Evolutionary conservation across 2,113 vertebrate species (phyloP).

Genomic region (Struthio camelus): DNA sequence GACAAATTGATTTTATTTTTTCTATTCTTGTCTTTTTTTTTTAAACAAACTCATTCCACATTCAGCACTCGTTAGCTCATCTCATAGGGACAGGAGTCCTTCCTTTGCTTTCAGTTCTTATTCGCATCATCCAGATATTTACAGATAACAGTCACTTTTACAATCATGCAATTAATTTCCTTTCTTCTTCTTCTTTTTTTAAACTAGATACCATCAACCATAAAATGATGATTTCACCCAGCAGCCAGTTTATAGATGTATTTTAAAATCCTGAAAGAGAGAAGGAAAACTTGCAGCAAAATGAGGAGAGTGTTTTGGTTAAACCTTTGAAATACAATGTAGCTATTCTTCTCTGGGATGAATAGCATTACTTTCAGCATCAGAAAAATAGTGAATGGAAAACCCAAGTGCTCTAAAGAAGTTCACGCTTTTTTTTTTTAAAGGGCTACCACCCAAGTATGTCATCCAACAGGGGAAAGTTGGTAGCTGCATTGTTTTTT

Average conservation of each 20-base stretch:
- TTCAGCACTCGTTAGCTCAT: background rate
- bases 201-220: background rate
- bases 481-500: conserved; percentile 66
- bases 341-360: conserved; percentile 18
- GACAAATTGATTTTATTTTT: background rate
- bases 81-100: background rate
- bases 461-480: conserved; percentile 49
- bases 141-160: conserved; percentile 8
- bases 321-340: conserved; percentile 33
- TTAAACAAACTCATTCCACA: background rate
- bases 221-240: background rate
- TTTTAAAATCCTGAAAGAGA: background rate
- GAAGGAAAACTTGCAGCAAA: conserved; percentile 8
- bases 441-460: conserved; percentile 64
- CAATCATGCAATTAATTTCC: background rate
- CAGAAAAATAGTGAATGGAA: conserved; percentile 57
- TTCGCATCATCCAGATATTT: background rate
- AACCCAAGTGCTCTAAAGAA: conserved; percentile 25
- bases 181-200: background rate
- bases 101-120: background rate
- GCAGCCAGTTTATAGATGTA: background rate
- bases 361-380: conserved; percentile 35
- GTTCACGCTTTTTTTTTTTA: background rate
- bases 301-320: background rate
- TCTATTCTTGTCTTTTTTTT: background rate